These are phyloP conservation scores for Crotalus horridus DNA, from an alignment of 2,113 vertebrate genomes.

Conservation along the genomic window DNA sequence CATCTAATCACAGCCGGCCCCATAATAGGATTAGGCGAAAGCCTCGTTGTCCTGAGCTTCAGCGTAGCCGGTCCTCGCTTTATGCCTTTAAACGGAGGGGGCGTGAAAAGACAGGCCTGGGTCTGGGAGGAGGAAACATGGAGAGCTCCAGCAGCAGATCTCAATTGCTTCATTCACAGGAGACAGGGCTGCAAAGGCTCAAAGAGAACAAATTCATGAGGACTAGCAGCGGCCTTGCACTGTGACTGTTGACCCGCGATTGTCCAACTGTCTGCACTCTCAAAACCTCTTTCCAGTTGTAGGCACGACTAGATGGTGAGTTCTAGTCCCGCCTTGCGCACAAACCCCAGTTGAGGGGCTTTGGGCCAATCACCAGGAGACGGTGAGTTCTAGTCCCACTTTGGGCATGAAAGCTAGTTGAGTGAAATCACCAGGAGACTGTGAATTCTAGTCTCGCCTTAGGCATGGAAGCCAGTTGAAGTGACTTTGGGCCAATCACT, in stretches of 20 bases:
- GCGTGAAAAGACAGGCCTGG: neutral
- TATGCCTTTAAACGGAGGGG: neutral
- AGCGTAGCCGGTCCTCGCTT: conserved; percentile 51
- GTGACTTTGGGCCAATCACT: neutral
- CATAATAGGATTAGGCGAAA: conserved; percentile 59
- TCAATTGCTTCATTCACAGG: neutral
- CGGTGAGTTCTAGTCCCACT: too few relatives aligned
- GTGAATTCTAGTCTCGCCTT: too few relatives aligned
- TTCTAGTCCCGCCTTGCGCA: too few relatives aligned
- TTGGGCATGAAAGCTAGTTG: too few relatives aligned
- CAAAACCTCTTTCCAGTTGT: neutral
- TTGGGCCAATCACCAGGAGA: too few relatives aligned
- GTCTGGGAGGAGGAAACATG: neutral
- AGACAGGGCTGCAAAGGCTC: too few relatives aligned
- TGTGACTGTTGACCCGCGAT: neutral
- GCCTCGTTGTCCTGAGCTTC: conserved; percentile 56
- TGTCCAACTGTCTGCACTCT: neutral
- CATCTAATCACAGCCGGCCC: conserved; percentile 55
- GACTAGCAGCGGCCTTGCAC: neutral
- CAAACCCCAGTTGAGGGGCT: too few relatives aligned
- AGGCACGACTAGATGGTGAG: neutral
- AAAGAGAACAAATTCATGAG: neutral
- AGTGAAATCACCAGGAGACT: too few relatives aligned
- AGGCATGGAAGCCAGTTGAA: too few relatives aligned
- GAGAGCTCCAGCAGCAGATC: neutral